Percentiles rank a stretch among this genome's conserved stretches.
Conservation (phyloP, 92 coral and sea anemone species). For the Phenganax marumi region DNA sequence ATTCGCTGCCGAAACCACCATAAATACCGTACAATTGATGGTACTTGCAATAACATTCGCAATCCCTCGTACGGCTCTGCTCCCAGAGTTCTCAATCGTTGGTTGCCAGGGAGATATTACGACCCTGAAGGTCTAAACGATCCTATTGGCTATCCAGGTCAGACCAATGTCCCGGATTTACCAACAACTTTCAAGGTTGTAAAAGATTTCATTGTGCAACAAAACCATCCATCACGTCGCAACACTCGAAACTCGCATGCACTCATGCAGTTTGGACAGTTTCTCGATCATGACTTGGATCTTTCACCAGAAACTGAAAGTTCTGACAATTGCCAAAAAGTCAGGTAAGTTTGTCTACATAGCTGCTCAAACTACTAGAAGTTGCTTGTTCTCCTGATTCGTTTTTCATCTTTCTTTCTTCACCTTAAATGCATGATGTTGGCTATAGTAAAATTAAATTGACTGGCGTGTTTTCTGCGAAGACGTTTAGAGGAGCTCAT, state of each 20-base stretch:
- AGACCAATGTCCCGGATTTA: background rate
- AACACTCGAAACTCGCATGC: background rate
- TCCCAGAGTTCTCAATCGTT: background rate
- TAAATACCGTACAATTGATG: slow-evolving; percentile 29
- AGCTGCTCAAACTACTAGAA: background rate
- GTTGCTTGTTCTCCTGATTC: background rate
- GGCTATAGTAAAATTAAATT: too few relatives aligned
- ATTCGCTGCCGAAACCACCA: background rate
- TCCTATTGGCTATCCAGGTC: slow-evolving; percentile 10
- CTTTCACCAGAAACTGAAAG: slow-evolving; percentile 24
- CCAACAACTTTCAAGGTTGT: slow-evolving; percentile 19
- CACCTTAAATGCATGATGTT: background rate
- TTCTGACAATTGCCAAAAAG: slow-evolving; percentile 11
- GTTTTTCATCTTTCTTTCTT: background rate
- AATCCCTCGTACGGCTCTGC: slow-evolving; percentile 23
- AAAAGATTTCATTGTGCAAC: slow-evolving; percentile 23
- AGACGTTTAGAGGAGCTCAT: too few relatives aligned
- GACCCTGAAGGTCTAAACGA: slow-evolving; percentile 23
- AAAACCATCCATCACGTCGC: background rate
- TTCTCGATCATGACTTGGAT: slow-evolving; percentile 12
- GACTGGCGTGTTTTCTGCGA: too few relatives aligned
- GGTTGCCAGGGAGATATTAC: slow-evolving; percentile 6
- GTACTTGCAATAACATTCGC: slow-evolving; percentile 23
- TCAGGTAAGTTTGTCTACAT: slow-evolving; percentile 1
- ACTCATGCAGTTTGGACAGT: slow-evolving; percentile 35